Evolutionary conservation across 2,797 vertebrate genomes (phyloP), one percentile per base, ranked within the genome.

Genomic region (Crocodylus rhombifer): DNA sequence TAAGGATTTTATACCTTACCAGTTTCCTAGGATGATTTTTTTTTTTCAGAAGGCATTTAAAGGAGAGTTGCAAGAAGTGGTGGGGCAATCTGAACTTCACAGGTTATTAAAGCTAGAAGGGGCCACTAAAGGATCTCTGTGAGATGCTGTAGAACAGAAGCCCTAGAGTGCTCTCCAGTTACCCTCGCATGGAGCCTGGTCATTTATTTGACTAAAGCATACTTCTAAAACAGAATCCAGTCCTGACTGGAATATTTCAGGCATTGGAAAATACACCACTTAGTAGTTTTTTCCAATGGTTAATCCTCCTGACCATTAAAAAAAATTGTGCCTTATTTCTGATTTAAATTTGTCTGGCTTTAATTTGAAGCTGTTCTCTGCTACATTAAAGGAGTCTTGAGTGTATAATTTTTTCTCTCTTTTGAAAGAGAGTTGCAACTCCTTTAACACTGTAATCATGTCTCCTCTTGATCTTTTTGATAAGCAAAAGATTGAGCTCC

Each of bases 391-490:
- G 91, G 62, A 26, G n/a, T 9, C 90, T 91, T 96, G 94, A 91
- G 82, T 86, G 91, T 51, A 57, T 90, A 87, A 87, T 93, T 85
- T 62, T 30, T 4, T 25, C n/a, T 20, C 3, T 12, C 51, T 93
- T 91, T 15, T 91, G 84, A 90, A 87, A 36, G 78, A 90, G 79
- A 75, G 28, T 1, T 3, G 6, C 51, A 30, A 25, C 21, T 18
- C 65, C 88, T 92, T 80, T 57, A 80, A 76, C 65, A 73, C n/a
- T 77, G 80, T 85, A 87, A 94, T 91, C 55, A 26, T 82, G 82
- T 73, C 5, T 5, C 2, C 0, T n/a, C 67, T 81, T 77, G 82
- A 94, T 80, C 65, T 80, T 79, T 88, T 28, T 65, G 77, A 87
- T 60, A 82, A n/a, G 55, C 23, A 89, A 82, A 80, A 75, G 28